A percentile compares a stretch with the other conserved stretches of the same genome.
Conservation (phyloP, 1,140 invertebrate species). For the Aethina tumida region DNA sequence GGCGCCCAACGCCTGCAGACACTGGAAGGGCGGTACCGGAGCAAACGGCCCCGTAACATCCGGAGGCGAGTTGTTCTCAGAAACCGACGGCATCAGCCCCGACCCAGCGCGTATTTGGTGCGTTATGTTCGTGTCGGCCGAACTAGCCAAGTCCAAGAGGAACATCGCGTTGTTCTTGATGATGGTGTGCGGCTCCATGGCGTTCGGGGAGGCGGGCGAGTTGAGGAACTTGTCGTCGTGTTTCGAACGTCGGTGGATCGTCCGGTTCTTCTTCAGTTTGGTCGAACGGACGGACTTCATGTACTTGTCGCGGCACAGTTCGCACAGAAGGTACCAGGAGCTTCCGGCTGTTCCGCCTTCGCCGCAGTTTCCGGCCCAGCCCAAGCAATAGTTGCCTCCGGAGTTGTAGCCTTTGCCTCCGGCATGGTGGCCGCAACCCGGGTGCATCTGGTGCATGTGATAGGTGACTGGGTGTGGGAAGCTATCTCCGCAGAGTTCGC, state of each 20-base stretch:
- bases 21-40: constrained; percentile 66
- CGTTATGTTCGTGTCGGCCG: constrained; percentile 43
- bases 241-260: constrained; percentile 22
- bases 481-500: constrained; percentile 78
- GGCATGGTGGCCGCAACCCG: constrained; percentile 81
- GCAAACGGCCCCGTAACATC: constrained; percentile 44
- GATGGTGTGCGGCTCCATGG: constrained; percentile 59
- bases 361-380: constrained; percentile 82
- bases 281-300: constrained; percentile 44
- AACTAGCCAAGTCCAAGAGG: constrained; percentile 75
- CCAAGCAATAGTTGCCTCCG: constrained; percentile 72
- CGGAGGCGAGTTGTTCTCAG: constrained; percentile 48
- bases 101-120: constrained; percentile 43
- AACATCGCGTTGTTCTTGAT: constrained; percentile 94
- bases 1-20: constrained; percentile 58
- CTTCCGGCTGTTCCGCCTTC: constrained; percentile 70
- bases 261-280: constrained; percentile 30
- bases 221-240: constrained; percentile 4
- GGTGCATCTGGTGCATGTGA: constrained; percentile 83
- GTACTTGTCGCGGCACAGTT: constrained; percentile 77
- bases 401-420: constrained; percentile 82
- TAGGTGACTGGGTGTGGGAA: constrained; percentile 77
- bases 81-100: constrained; percentile 47
- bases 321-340: constrained; percentile 88
- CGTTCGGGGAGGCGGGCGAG: constrained; percentile 34